Evolutionary conservation across 1,140 invertebrate species (phyloP).

Genomic region (Heliconius congener): DNA sequence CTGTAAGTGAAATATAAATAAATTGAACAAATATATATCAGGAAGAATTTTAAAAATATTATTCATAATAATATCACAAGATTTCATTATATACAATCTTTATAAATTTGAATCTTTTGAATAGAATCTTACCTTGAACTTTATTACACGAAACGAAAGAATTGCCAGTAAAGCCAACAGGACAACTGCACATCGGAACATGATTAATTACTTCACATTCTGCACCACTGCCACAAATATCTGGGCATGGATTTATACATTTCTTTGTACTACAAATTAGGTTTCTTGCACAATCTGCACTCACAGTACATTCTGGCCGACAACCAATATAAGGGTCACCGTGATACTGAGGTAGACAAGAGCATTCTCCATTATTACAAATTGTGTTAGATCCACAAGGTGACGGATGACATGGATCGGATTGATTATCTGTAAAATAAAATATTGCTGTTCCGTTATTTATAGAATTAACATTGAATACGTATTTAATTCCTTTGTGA

Average conservation of each 20-base stretch:
- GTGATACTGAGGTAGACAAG: constrained; percentile 85
- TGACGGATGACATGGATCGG: constrained; percentile 84
- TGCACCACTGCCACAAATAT: constrained; percentile 90
- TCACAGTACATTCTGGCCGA: constrained; percentile 90
- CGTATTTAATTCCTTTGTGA: background rate
- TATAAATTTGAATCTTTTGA: background rate
- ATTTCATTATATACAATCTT: background rate
- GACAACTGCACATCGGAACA: constrained; percentile 88
- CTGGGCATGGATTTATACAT: constrained; percentile 93
- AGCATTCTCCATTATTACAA: constrained; percentile 83
- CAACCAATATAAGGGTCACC: constrained; percentile 88
- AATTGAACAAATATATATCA: background rate
- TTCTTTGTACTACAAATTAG: constrained; percentile 90
- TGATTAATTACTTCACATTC: constrained; percentile 91
- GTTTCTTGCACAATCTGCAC: constrained; percentile 89
- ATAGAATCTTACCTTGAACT: constrained; percentile 54
- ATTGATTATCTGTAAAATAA: constrained; percentile 55
- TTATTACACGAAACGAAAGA: constrained; percentile 83
- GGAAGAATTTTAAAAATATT: constrained; percentile 5
- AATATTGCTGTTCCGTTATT: background rate
- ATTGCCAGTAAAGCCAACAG: constrained; percentile 82
- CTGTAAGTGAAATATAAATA: constrained; percentile 56
- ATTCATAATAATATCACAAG: background rate
- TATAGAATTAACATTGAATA: background rate
- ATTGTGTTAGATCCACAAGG: constrained; percentile 87